A percentile compares a stretch with the other conserved stretches of the same genome.
Evolutionary conservation across 2,888 invertebrate genomes (phyloP).

Genomic region (Cynaeus angustus): DNA sequence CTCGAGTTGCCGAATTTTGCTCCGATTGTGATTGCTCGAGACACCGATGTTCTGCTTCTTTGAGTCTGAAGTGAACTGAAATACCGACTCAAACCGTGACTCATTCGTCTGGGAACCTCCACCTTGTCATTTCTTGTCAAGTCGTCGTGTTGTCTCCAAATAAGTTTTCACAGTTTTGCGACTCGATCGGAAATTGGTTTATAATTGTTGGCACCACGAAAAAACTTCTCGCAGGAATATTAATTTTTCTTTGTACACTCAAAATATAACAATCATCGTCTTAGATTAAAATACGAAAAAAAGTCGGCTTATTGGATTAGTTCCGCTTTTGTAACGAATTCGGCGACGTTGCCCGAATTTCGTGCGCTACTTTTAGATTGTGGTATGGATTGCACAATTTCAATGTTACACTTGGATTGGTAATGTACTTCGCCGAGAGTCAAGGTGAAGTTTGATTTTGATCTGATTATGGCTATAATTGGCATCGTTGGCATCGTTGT

Average conservation of each 20-base stretch:
- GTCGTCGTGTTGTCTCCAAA: neutral
- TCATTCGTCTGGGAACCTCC: slow-evolving; percentile 20
- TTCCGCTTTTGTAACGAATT: neutral
- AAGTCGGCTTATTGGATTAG: neutral
- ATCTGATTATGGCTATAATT: neutral
- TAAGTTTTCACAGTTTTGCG: neutral
- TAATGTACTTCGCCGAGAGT: neutral
- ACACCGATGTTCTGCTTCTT: slow-evolving; percentile 25
- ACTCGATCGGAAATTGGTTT: neutral
- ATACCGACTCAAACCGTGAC: slow-evolving; percentile 16
- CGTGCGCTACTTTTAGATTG: neutral
- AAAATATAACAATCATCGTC: neutral
- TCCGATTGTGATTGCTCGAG: neutral
- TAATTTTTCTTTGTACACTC: no score
- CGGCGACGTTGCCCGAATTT: neutral
- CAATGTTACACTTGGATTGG: neutral
- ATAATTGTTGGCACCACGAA: neutral
- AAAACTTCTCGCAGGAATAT: neutral
- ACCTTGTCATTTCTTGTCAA: neutral
- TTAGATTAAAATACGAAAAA: neutral
- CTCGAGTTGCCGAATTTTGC: neutral
- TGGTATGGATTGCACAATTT: neutral
- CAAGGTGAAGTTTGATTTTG: slow-evolving; percentile 15
- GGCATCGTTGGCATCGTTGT: no score
- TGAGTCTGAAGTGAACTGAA: slow-evolving; percentile 12